Base-by-base conservation (phyloP, 2,888 invertebrate genomes). In the Mystacides longicornis region DNA sequence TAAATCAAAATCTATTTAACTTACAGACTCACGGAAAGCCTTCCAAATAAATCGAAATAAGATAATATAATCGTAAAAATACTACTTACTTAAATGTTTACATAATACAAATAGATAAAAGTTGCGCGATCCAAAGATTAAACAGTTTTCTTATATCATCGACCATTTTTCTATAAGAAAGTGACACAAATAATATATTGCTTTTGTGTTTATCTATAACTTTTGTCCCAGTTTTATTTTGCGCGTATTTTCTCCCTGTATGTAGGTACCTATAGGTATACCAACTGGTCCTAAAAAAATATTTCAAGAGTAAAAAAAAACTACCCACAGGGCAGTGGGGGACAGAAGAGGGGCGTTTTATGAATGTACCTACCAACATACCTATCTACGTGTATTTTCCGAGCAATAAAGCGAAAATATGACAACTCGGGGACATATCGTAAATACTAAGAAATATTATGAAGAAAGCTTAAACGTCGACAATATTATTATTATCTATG, bases 361-460 rank as follows among this genome's bases (percentile, higher is more conserved):
- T n/a, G n/a, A n/a, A n/a, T n/a, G n/a, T n/a, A n/a, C n/a, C n/a
- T n/a, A n/a, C n/a, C n/a, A n/a, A n/a, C n/a, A n/a, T n/a, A n/a
- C n/a, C n/a, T n/a, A n/a, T n/a, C n/a, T n/a, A 23, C 52, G 49
- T 27, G 52, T 1, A 27, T 37, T 55, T 55, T 55, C 51, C 55
- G 33, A 23, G 50, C 45, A 54, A 49, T 54, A 50, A 49, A 53
- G 53, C 48, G 46, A 33, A 57, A 53, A 53, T 57, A 57, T 57
- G 53, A 51, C 52, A 57, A 48, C 46, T 57, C 50, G n/a, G 50
- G 54, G 50, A 20, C 20, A 49, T 54, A 42, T 43, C 43, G 22
- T 51, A 43, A 51, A 51, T 51, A 51, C 51, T 31, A 19, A 2
- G 18, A 33, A 14, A 33, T 37, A 50, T 23, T n/a, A 9, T 19